phyloP scores from a whole-genome alignment of 2,113 vertebrate species.

The Strix uralensis region DNA sequence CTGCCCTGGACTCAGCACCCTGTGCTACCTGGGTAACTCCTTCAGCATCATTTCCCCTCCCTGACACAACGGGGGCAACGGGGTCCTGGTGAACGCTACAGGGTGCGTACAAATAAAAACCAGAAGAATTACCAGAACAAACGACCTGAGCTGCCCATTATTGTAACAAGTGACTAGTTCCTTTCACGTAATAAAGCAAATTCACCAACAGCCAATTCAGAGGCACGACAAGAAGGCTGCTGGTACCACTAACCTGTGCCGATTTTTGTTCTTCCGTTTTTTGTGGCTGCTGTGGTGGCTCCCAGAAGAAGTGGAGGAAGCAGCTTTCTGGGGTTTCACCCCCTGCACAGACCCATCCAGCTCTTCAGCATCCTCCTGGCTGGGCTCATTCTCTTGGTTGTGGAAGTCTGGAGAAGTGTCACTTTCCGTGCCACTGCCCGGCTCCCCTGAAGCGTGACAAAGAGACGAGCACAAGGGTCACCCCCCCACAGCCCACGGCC shows the following conservation, averaged over 20 bases:
- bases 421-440: conserved; percentile 95
- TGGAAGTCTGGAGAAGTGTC: conserved; percentile 97
- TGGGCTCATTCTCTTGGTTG: conserved; percentile 97
- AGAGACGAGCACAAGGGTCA: background rate
- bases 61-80: rapidly evolving
- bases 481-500: background rate
- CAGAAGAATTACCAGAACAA: background rate
- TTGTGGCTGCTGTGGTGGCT: conserved; percentile 97
- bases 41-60: background rate
- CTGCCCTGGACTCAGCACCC: background rate
- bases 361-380: conserved; percentile 93
- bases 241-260: conserved; percentile 88
- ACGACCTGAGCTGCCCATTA: background rate
- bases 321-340: conserved; percentile 95
- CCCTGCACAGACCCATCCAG: conserved; percentile 91
- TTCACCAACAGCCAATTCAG: background rate
- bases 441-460: conserved; percentile 81
- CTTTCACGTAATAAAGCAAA: background rate
- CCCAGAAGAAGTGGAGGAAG: conserved; percentile 89
- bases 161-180: background rate
- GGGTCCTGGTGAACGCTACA: background rate
- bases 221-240: background rate
- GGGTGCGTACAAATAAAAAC: background rate
- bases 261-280: conserved; percentile 98
- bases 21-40: background rate